Percentiles rank a stretch among this genome's conserved stretches.
phyloP scores from a whole-genome alignment of 2,113 vertebrate genomes.

The Anser brachyrhynchus region DNA sequence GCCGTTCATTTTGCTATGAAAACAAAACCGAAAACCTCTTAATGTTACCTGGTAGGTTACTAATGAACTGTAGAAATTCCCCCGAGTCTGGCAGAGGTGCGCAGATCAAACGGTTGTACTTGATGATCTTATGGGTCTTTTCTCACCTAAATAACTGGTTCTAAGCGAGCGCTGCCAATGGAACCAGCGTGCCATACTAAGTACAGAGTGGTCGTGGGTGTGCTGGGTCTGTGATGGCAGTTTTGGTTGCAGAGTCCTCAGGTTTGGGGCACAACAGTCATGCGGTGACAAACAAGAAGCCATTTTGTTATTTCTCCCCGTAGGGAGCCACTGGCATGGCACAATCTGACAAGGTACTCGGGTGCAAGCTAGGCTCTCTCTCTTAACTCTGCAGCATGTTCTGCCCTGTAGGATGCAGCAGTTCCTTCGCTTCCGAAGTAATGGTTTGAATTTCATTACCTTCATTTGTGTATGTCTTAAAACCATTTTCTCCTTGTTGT shows the following conservation, averaged over 20 bases:
- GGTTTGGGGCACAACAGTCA: not conserved
- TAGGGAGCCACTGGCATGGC: not conserved
- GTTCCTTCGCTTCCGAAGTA: not conserved
- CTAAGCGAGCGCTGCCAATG: not conserved
- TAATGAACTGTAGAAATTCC: not conserved
- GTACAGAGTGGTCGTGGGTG: not conserved
- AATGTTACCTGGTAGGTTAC: rapidly evolving
- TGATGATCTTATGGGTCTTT: not conserved
- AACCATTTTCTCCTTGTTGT: not conserved
- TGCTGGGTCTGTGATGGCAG: rapidly evolving
- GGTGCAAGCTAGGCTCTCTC: rapidly evolving
- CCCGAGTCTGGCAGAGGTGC: not conserved
- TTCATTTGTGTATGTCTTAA: not conserved
- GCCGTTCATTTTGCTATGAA: not conserved
- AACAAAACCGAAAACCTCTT: not conserved
- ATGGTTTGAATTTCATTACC: not conserved
- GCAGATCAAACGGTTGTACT: not conserved
- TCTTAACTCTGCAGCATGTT: not conserved
- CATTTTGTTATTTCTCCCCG: not conserved
- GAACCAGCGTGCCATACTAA: not conserved
- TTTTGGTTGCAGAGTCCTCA: not conserved
- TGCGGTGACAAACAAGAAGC: not conserved
- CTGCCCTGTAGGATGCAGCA: not conserved
- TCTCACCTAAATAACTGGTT: not conserved
- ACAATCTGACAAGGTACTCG: too few relatives aligned